These are phyloP conservation scores for Uloborus plumipes DNA, from an alignment of 2,888 invertebrate species.

Conservation along the genomic window DNA sequence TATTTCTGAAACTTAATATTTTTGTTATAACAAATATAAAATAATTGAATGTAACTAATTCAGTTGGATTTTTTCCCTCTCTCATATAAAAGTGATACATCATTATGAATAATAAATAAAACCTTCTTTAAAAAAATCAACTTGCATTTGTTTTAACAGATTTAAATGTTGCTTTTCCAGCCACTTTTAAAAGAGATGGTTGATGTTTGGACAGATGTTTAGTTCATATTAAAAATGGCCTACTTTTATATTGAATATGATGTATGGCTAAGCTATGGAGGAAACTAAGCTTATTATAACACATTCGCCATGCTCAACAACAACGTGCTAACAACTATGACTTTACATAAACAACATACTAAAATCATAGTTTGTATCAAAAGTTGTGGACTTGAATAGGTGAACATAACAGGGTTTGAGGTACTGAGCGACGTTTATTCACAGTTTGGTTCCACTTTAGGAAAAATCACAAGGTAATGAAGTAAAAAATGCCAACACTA, in stretches of 20 bases:
- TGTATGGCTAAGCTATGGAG: constrained; percentile 44
- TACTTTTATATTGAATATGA: constrained; percentile 38
- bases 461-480: no score
- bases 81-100: no score
- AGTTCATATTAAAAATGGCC: constrained; percentile 32
- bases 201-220: no score
- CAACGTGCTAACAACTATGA: constrained; percentile 36
- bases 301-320: constrained; percentile 31
- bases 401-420: constrained; percentile 8
- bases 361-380: constrained; percentile 56
- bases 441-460: neutral
- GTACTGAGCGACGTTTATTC: constrained; percentile 8
- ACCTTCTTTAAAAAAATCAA: no score
- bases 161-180: neutral
- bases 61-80: no score
- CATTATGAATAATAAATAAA: no score
- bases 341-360: constrained; percentile 31
- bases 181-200: no score
- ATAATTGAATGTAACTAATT: no score
- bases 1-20: no score
- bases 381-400: constrained; percentile 39
- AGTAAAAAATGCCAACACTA: no score
- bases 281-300: constrained; percentile 34
- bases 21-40: no score
- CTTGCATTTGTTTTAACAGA: no score